Conservation (phyloP, 2,888 invertebrate species). For the Brachyptera risi region DNA sequence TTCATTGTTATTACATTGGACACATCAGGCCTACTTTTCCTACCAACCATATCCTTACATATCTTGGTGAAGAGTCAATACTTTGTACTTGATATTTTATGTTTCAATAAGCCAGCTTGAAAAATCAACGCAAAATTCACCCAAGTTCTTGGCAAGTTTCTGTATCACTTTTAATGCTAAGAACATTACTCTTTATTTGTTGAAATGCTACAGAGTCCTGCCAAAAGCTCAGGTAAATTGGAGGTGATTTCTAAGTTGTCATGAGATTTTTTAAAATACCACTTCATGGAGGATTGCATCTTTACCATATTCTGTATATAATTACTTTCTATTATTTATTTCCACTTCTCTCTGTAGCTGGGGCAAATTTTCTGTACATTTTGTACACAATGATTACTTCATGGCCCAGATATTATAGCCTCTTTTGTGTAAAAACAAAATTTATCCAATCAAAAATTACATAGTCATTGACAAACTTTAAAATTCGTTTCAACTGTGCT, state of each 20-base stretch:
- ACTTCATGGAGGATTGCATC: neutral
- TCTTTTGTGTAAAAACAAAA: no score
- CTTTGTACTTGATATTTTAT: conserved; percentile 4
- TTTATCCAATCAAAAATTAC: no score
- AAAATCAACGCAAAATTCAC: neutral
- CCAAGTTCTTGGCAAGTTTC: neutral
- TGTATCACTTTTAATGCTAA: neutral
- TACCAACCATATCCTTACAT: no score
- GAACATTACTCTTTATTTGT: no score
- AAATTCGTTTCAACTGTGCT: no score
- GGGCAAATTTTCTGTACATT: neutral
- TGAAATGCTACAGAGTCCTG: neutral
- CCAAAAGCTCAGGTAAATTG: neutral
- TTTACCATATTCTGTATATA: no score
- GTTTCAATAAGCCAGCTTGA: neutral
- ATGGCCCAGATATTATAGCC: no score
- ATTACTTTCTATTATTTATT: neutral
- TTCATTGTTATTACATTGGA: no score
- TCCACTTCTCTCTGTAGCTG: neutral
- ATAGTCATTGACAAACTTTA: no score
- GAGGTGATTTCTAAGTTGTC: neutral
- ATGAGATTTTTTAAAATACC: neutral
- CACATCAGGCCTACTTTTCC: no score
- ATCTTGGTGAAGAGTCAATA: neutral
- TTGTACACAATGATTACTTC: no score